Percentiles rank a stretch among this genome's conserved stretches.
These are phyloP conservation scores for Papilio xuthus DNA, from an alignment of 1,140 invertebrate genomes.

Conservation along the genomic window DNA sequence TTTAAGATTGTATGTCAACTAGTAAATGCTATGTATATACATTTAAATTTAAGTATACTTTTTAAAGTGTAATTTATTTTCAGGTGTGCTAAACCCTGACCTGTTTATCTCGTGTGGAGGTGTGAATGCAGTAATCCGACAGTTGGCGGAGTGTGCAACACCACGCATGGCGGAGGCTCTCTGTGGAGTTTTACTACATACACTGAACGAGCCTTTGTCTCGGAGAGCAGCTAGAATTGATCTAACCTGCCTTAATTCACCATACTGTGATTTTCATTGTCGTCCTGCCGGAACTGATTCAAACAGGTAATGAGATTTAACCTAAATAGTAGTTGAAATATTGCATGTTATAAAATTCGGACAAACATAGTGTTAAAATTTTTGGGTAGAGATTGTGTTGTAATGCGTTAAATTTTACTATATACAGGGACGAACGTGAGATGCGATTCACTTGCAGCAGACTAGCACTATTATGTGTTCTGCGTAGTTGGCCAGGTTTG, in stretches of 20 bases:
- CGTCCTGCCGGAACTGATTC: slow-evolving; percentile 83
- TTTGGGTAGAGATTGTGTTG: no score
- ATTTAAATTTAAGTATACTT: neutral
- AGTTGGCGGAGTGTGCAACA: slow-evolving; percentile 90
- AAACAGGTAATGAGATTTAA: slow-evolving; percentile 72
- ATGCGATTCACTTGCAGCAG: slow-evolving; percentile 91
- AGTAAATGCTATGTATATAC: no score
- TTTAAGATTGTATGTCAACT: no score
- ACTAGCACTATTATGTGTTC: slow-evolving; percentile 90
- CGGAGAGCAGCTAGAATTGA: slow-evolving; percentile 88
- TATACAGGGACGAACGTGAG: slow-evolving; percentile 89
- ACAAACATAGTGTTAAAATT: no score
- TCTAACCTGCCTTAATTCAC: slow-evolving; percentile 92
- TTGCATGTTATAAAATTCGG: no score
- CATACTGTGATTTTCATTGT: slow-evolving; percentile 96
- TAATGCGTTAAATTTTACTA: neutral
- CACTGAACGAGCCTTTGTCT: slow-evolving; percentile 93
- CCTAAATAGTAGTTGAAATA: no score
- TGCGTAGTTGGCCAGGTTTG: slow-evolving; percentile 95
- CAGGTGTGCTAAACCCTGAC: slow-evolving; percentile 91
- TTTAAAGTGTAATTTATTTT: slow-evolving; percentile 28
- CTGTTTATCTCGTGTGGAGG: slow-evolving; percentile 92
- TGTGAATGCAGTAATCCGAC: slow-evolving; percentile 90
- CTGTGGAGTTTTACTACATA: slow-evolving; percentile 91
- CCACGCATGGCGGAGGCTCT: slow-evolving; percentile 92